Conservation (phyloP, 30 jellyfish, hydroid and myxozoan genomes). For the Calvadosia cruxmelitensis region DNA sequence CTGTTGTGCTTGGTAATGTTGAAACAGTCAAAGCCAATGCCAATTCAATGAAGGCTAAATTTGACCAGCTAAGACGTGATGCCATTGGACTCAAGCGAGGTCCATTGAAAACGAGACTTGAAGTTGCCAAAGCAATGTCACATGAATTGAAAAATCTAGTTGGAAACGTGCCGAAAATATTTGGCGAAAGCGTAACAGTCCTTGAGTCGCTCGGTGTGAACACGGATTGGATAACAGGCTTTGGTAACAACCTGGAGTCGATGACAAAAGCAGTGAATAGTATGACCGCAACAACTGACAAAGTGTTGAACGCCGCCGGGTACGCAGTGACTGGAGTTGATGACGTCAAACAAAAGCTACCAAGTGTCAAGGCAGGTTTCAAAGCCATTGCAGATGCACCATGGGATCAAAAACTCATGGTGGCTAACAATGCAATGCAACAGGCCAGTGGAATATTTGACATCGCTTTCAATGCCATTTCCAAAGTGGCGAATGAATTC, state of each 20-base stretch:
- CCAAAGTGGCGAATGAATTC: constrained; percentile 38
- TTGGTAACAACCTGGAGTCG: constrained; percentile 24
- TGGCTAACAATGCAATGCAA: constrained; percentile 16
- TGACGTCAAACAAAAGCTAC: constrained; percentile 28
- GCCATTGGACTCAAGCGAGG: constrained; percentile 23
- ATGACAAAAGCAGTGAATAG: constrained; percentile 25
- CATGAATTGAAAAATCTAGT: constrained; percentile 8
- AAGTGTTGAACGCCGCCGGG: constrained; percentile 47
- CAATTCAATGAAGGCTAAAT: constrained; percentile 4
- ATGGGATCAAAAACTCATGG: constrained; percentile 42
- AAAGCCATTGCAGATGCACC: constrained; percentile 39
- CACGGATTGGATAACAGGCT: constrained; percentile 43
- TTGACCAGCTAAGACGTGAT: constrained; percentile 3
- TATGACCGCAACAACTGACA: constrained; percentile 33
- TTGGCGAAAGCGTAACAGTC: constrained; percentile 23
- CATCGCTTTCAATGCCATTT: constrained; percentile 21
- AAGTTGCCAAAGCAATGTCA: constrained; percentile 31
- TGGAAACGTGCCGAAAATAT: constrained; percentile 19
- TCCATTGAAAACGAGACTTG: constrained; percentile 44
- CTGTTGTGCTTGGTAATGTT: constrained; percentile 38
- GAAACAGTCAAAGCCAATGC: constrained; percentile 30
- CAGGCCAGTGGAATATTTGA: constrained; percentile 29
- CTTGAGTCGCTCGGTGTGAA: constrained; percentile 64
- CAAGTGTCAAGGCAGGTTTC: constrained; percentile 19
- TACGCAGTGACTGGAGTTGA: constrained; percentile 34